These are phyloP conservation scores for Pristionchus pacificus DNA, from an alignment of 1,140 invertebrate species.

Conservation along the genomic window DNA sequence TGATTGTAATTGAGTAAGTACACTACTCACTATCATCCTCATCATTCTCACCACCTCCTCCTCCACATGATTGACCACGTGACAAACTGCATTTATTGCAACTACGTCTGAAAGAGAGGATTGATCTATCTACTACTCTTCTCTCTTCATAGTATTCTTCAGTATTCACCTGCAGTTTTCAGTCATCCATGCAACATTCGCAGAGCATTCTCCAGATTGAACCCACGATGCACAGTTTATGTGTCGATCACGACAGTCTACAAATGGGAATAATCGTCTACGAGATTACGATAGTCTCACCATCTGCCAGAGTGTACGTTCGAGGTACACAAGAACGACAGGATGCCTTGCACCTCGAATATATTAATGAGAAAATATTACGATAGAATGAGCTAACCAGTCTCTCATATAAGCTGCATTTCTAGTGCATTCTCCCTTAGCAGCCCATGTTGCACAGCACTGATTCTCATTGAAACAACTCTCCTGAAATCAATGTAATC, in stretches of 20 bases:
- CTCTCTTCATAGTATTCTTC: background rate
- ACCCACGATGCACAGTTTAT: conserved; percentile 31
- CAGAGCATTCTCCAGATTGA: conserved; percentile 32
- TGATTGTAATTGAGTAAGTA: too few species aligned
- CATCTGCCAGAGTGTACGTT: conserved; percentile 23
- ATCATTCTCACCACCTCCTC: conserved; percentile 5
- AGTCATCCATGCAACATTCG: conserved; percentile 35
- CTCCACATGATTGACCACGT: conserved; percentile 28
- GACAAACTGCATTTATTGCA: conserved; percentile 33
- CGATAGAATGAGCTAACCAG: conserved; percentile 18
- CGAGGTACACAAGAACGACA: conserved; percentile 25
- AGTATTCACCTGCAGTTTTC: conserved; percentile 28
- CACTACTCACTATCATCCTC: background rate
- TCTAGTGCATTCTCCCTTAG: conserved; percentile 33
- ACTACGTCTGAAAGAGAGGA: conserved; percentile 18
- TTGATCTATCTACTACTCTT: background rate
- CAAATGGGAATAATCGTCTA: background rate
- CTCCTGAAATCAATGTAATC: conserved; percentile 26
- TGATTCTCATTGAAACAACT: conserved; percentile 39
- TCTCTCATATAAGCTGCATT: conserved; percentile 35
- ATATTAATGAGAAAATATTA: conserved; percentile 1
- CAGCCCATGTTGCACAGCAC: conserved; percentile 35
- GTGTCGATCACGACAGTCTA: conserved; percentile 37
- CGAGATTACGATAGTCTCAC: background rate
- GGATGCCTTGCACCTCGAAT: conserved; percentile 24